A percentile compares a stretch with the other conserved stretches of the same genome.
These are phyloP conservation scores for Zaprionus lineosus DNA, from an alignment of 2,888 invertebrate species.

Conservation along the genomic window DNA sequence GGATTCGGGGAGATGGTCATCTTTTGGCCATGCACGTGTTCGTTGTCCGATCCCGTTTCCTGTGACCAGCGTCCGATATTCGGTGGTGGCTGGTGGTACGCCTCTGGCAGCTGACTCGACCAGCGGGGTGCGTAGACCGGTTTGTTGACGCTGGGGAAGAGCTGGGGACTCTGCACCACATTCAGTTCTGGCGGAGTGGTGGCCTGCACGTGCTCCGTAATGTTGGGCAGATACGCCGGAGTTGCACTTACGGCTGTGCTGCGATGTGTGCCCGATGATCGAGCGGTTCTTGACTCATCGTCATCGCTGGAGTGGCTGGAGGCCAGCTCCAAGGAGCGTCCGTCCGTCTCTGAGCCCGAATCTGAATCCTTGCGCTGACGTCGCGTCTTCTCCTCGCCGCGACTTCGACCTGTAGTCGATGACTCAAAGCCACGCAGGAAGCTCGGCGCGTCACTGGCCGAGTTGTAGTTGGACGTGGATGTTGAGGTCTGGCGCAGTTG, in stretches of 20 bases:
- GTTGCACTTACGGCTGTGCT: slow-evolving; percentile 83
- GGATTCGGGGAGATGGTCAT: slow-evolving; percentile 87
- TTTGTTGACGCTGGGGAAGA: slow-evolving; percentile 87
- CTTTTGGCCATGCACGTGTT: slow-evolving; percentile 84
- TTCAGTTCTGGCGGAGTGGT: slow-evolving; percentile 86
- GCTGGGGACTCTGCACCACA: slow-evolving; percentile 87
- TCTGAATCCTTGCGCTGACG: slow-evolving; percentile 87
- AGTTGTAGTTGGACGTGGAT: slow-evolving; percentile 94
- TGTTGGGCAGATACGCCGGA: slow-evolving; percentile 86
- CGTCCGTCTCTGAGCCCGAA: slow-evolving; percentile 91
- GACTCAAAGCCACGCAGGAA: slow-evolving; percentile 85
- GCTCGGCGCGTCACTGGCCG: slow-evolving; percentile 90
- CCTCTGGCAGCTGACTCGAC: slow-evolving; percentile 87
- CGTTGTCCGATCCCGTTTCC: slow-evolving; percentile 90
- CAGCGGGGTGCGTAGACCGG: slow-evolving; percentile 87
- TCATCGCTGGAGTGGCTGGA: slow-evolving; percentile 98
- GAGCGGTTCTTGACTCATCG: slow-evolving; percentile 85
- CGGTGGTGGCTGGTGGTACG: slow-evolving; percentile 85
- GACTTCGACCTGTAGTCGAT: slow-evolving; percentile 68
- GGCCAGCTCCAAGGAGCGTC: slow-evolving; percentile 93
- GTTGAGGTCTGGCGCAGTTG: slow-evolving; percentile 92
- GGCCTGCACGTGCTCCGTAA: slow-evolving; percentile 85
- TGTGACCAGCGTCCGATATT: slow-evolving; percentile 89
- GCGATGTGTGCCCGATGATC: slow-evolving; percentile 82
- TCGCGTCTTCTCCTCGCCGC: slow-evolving; percentile 79